Base-by-base conservation (phyloP, 1,140 invertebrate species). In the Antheraea pernyi region DNA sequence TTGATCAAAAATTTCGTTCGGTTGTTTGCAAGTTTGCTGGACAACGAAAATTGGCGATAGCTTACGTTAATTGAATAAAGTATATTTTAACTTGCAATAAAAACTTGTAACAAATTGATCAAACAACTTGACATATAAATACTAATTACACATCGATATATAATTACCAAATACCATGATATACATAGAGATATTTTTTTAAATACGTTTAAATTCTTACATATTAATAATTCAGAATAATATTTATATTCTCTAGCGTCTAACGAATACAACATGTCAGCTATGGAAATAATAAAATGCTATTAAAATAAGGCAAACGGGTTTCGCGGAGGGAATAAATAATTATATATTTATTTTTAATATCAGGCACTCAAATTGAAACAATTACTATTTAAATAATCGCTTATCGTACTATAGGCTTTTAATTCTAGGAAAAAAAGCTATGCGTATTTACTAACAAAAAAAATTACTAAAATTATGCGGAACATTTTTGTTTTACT, bases 291-390 rank as follows among this genome's bases (percentile, higher is more conserved):
- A 82, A 71, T 42, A 67, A 76, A 81, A 81, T 66, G 72, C 88
- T 91, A 91, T 85, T 85, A 90, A 91, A 90, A 91, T 91, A 91
- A 91, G 89, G 89, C 89, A 89, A 89, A 91, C 71, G 81, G 85
- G 78, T 85, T 65, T 85, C 76, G 80, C 88, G 89, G 89, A 90
- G 88, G 89, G 89, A 89, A 79, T 77, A 87, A 88, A 85, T 71
- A 80, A 83, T 82, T 82, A 80, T 72, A 74, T 79, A 53, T 53
- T 16, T 53, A 13, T 67, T 75, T 68, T 75, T 73, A 78, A 81
- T 79, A 78, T 83, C 76, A 88, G 87, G 87, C 87, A 89, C 87
- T 89, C 78, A 86, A 88, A 89, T 87, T 79, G 78, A 87, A 86
- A 84, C 61, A 71, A 82, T 64, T 84, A 79, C 16, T 69, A 16